Evolutionary conservation across 2,797 vertebrate species (phyloP).

Genomic region (Euphonia xanthogaster): DNA sequence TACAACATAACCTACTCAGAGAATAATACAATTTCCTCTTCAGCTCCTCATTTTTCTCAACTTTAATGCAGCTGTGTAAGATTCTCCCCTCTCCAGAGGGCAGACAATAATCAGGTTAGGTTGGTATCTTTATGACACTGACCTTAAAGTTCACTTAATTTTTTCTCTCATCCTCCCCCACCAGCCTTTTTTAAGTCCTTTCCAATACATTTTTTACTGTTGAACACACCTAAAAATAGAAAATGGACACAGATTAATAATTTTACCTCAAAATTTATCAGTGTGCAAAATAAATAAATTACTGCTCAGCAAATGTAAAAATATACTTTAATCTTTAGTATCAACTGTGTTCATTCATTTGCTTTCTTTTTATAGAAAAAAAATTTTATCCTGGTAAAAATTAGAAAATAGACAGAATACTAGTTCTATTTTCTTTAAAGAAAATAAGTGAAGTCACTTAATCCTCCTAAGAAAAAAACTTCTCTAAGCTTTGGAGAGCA

Average conservation of each 20-base stretch:
- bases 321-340: slow-evolving; percentile 41
- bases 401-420: neutral
- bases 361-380: slow-evolving; percentile 36
- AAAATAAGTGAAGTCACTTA: neutral
- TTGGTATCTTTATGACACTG: slow-evolving; percentile 19
- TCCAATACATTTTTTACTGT: slow-evolving; percentile 53
- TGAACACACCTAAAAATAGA: slow-evolving; percentile 36
- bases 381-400: slow-evolving; percentile 3
- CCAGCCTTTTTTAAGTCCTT: neutral
- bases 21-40: slow-evolving; percentile 72
- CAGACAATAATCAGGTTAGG: slow-evolving; percentile 63
- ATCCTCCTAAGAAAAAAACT: neutral
- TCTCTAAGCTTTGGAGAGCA: neutral
- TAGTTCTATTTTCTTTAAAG: neutral
- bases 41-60: slow-evolving; percentile 69
- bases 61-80: slow-evolving; percentile 64
- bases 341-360: slow-evolving; percentile 2
- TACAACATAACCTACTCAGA: slow-evolving; percentile 60
- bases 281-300: slow-evolving; percentile 28
- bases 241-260: slow-evolving; percentile 44
- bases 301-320: slow-evolving; percentile 7
- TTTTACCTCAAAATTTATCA: slow-evolving; percentile 53
- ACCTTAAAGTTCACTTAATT: slow-evolving; percentile 44
- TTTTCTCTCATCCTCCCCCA: neutral
- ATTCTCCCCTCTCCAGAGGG: slow-evolving; percentile 58